A percentile compares a stretch with the other conserved stretches of the same genome.
Conservation (phyloP, 2,113 vertebrate genomes). For the Okapia johnstoni region DNA sequence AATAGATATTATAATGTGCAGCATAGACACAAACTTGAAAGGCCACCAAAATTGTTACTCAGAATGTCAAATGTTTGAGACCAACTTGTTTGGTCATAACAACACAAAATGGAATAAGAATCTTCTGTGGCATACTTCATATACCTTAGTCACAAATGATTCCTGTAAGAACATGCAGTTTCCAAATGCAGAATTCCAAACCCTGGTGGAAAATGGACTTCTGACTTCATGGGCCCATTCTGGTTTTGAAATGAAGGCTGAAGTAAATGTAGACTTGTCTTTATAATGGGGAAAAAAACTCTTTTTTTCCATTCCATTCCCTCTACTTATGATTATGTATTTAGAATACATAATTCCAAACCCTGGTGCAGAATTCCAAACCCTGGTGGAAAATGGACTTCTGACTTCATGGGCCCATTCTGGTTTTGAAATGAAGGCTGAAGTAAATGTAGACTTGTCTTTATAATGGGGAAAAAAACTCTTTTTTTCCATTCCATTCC, state of each 20-base stretch:
- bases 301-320: not conserved
- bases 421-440: not conserved
- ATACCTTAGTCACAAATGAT: conserved; percentile 4
- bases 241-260: not conserved
- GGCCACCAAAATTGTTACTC: not conserved
- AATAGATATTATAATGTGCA: not conserved
- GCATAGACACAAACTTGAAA: not conserved
- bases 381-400: not conserved
- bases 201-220: not conserved
- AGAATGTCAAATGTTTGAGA: not conserved
- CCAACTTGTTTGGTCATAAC: not conserved
- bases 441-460: not conserved
- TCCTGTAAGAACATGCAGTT: not conserved
- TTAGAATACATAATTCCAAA: not conserved
- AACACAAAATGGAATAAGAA: not conserved
- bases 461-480: not conserved
- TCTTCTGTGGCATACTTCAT: not conserved
- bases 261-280: not conserved
- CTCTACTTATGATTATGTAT: not conserved
- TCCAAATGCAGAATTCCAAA: not conserved
- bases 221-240: not conserved
- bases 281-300: not conserved
- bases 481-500: not conserved
- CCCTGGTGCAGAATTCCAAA: not conserved
- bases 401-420: not conserved